A percentile compares a stretch with the other conserved stretches of the same genome.
phyloP scores from a whole-genome alignment of 2,888 invertebrate genomes.

The Heliconius sara region DNA sequence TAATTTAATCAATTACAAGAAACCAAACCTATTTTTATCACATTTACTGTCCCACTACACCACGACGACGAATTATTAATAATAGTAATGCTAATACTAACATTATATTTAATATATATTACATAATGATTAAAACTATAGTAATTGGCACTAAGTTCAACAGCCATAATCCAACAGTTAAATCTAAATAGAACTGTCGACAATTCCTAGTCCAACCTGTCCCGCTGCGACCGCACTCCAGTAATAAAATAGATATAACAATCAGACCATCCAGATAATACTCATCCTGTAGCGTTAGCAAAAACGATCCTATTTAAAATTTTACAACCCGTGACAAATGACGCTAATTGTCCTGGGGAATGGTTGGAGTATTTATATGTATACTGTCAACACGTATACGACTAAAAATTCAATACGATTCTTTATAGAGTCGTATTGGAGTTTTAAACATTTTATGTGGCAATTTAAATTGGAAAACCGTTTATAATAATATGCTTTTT shows the following conservation, averaged over 20 bases:
- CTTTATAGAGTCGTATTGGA: background rate
- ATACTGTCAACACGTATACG: background rate
- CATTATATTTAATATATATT: background rate
- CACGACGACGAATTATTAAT: background rate
- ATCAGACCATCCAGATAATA: constrained; percentile 47
- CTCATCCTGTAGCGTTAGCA: constrained; percentile 36
- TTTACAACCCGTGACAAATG: constrained; percentile 26
- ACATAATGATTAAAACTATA: background rate
- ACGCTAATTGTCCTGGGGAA: constrained; percentile 6
- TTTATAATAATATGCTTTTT: too few relatives aligned
- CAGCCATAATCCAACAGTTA: constrained; percentile 24
- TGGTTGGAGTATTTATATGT: background rate
- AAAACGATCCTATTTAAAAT: constrained; percentile 31
- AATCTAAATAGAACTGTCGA: constrained; percentile 45
- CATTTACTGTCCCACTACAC: too few relatives aligned
- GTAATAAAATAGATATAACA: constrained; percentile 49
- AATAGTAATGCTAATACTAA: background rate
- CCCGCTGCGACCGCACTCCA: constrained; percentile 43
- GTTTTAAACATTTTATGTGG: background rate
- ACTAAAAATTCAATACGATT: constrained; percentile 1
- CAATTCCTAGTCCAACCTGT: constrained; percentile 46
- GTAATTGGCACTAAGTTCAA: background rate
- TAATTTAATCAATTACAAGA: too few relatives aligned
- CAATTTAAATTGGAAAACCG: background rate
- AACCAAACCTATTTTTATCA: too few relatives aligned